Percentiles rank a stretch among this genome's conserved stretches.
These are phyloP conservation scores for Amazona finschi DNA, from an alignment of 2,797 vertebrate genomes.

Conservation along the genomic window DNA sequence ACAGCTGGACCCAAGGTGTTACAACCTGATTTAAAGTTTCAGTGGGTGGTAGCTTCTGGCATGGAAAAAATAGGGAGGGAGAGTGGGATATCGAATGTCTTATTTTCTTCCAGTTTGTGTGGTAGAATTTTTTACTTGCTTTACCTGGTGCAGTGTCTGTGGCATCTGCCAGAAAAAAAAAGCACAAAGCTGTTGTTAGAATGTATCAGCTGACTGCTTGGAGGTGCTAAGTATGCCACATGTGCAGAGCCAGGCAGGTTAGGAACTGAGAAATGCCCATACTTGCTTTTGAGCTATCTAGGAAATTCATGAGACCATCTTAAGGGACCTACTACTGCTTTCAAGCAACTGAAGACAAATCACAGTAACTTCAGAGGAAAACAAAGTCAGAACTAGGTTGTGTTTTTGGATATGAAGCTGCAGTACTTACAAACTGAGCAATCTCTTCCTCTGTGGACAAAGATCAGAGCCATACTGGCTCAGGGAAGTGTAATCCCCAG, in stretches of 20 bases:
- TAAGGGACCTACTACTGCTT: background rate
- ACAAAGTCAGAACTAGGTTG: background rate
- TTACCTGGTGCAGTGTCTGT: background rate
- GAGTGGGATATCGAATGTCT: background rate
- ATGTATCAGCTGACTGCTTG: background rate
- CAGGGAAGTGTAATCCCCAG: background rate
- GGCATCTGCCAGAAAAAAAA: background rate
- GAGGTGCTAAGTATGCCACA: background rate
- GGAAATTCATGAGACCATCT: background rate
- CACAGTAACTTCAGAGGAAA: background rate
- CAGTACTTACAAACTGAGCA: background rate
- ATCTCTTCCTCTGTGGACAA: background rate
- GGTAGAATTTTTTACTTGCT: background rate
- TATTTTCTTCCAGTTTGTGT: background rate
- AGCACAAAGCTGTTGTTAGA: background rate
- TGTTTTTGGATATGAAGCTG: background rate
- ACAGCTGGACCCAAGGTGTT: background rate
- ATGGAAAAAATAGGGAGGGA: background rate
- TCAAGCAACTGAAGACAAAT: background rate
- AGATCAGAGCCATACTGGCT: background rate
- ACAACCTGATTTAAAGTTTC: background rate
- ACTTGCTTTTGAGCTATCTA: background rate
- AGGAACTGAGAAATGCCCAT: background rate
- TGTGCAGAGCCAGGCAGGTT: background rate
- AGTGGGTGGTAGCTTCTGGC: background rate